Base-by-base conservation (phyloP, 2,113 vertebrate species). In the Glaucomys volans region DNA sequence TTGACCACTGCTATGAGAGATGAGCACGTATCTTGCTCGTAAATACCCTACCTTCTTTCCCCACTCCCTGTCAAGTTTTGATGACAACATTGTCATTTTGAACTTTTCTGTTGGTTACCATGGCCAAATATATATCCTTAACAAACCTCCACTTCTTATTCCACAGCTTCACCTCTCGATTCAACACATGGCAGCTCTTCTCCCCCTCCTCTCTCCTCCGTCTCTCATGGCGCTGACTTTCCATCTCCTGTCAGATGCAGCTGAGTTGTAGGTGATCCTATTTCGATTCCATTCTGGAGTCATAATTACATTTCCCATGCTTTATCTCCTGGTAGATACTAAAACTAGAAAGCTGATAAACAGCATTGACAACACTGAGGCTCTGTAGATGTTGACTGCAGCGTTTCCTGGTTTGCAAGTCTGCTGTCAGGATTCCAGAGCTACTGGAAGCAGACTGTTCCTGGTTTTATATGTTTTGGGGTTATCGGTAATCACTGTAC, bases 351-450 rank as follows among this genome's bases (percentile, higher is more conserved):
- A 83, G 64, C 69, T 96, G 87, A 80, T 87, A 90, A 90, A 62
- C 76, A 44, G 13, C 92, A 50, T 44, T 66, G 95, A 92, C 90
- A 77, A 95, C 66, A 69, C 87, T 93, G 87, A 90, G 69, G 66
- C 86, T 87, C n/a, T 92, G 64, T 82, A 95, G 82, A 77, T 84
- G 90, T 93, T 91, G 90, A 95, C 82, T 67, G 81, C 17, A 50
- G 90, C 74, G 52, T 69, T 79, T 44, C 40, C 35, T 79, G 76
- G 24, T 30, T 47, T 44, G 12, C 4, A 30, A 86, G 47, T 95
- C 76, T 72, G 30, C 59, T n/a, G 32, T 47, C 80, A n/a, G 57
- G 75, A 82, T 47, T 50, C 69, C 32, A 64, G 66, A 35, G 42
- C 26, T 35, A 9, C 44, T 59, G 24, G 28, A 89, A 71, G n/a